Base-by-base conservation (phyloP, 2,888 invertebrate genomes). In the Philereme transversata region DNA sequence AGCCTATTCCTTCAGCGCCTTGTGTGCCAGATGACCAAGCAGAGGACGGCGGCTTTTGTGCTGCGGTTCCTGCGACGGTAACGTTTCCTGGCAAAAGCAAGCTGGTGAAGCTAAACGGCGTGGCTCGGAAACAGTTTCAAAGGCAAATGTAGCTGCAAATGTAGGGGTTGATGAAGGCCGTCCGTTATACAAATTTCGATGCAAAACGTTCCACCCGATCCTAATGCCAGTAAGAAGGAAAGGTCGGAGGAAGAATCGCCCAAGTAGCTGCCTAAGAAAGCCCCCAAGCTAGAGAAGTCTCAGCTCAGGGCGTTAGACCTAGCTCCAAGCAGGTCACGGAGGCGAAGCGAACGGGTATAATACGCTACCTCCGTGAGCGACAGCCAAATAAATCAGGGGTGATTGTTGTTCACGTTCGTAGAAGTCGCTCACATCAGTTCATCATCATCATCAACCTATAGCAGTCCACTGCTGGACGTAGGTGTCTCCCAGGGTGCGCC, bases 311-410 rank as follows among this genome's bases (percentile, higher is more conserved):
- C 7, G 45, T 45, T 22, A 45, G 45, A 45, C 6, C 45, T 22
- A 50, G 49, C 49, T 50, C 33, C 51, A 51, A 38, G 4, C 9
- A 51, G 33, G 41, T 51, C 6, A n/a, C 41, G 8, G 41, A 51
- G n/a, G 41, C 33, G n/a, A 41, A 41, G 33, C 22, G 22, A 22
- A 22, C 22, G 22, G 22, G 22, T 22, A 22, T 22, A 22, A 22
- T 22, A 22, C 22, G 22, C 22, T 22, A 22, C 22, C 22, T 22
- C 22, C 22, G 22, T 22, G 3, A 22, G 22, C 22, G 1, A 22
- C 22, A 3, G 3, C 22, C 22, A 22, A 22, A 22, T 22, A 22
- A 22, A 22, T 22, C n/a, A 3, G 22, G 1, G 22, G 22, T 2
- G 22, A 22, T 22, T 22, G 3, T 22, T 22, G 22, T 3, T 22